Evolutionary conservation across 2,797 vertebrate genomes (phyloP).

Genomic region (Lacerta viridis): DNA sequence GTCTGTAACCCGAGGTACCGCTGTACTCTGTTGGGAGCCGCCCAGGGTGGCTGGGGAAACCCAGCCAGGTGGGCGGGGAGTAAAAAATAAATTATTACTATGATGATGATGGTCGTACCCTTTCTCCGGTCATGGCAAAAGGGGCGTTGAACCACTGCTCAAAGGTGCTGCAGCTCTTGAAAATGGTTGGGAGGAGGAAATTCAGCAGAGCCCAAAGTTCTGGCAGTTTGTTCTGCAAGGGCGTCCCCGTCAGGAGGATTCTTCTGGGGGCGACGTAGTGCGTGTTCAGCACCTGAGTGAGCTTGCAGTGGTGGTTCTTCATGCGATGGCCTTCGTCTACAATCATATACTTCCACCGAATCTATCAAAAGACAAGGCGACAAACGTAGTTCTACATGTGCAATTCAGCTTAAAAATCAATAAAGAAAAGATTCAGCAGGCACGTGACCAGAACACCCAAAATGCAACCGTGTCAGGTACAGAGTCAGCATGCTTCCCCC

Average conservation of each 20-base stretch:
- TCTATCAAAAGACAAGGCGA: conserved; percentile 75
- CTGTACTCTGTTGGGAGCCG: no score
- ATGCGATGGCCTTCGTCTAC: conserved; percentile 98
- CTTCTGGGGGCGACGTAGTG: conserved; percentile 96
- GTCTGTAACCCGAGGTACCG: no score
- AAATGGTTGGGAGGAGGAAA: conserved; percentile 97
- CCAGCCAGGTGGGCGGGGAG: no score
- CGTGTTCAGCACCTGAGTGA: conserved; percentile 97
- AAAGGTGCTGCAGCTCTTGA: conserved; percentile 98
- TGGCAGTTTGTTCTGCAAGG: conserved; percentile 95
- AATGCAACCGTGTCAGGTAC: no score
- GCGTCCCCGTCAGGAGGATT: conserved; percentile 94
- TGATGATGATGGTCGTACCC: conserved; percentile 79
- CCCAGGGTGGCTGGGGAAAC: no score
- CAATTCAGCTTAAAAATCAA: background rate
- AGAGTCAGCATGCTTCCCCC: no score
- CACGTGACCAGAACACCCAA: background rate
- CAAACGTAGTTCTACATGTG: background rate
- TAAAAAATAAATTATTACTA: no score
- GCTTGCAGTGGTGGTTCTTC: conserved; percentile 99
- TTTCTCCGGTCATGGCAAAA: conserved; percentile 98
- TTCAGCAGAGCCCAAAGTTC: conserved; percentile 98
- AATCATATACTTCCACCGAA: conserved; percentile 99
- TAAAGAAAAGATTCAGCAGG: background rate
- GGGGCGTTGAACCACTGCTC: conserved; percentile 99